phyloP scores from a whole-genome alignment of 1,140 invertebrate genomes.

The Hylyphantes graminicola region DNA sequence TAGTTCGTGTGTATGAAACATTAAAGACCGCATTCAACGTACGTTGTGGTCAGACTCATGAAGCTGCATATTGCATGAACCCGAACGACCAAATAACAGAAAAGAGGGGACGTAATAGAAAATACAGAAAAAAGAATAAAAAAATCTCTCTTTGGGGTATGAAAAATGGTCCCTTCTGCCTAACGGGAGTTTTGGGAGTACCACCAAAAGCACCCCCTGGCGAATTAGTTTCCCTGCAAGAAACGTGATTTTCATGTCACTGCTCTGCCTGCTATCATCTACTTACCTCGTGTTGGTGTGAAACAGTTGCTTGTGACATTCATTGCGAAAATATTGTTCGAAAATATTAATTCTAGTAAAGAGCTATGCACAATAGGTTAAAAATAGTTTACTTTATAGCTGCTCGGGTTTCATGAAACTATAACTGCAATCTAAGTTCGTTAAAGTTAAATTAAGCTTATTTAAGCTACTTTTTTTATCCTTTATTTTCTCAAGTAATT shows the following conservation, averaged over 20 bases:
- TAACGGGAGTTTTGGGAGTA: conserved; percentile 46
- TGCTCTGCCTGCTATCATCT: background rate
- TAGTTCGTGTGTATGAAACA: too few relatives aligned
- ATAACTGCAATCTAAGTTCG: too few relatives aligned
- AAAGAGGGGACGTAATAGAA: background rate
- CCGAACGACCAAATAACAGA: conserved; percentile 16
- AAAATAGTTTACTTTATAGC: too few relatives aligned
- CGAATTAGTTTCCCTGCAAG: conserved; percentile 44
- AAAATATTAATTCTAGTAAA: too few relatives aligned
- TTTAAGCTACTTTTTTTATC: too few relatives aligned
- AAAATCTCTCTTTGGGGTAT: background rate
- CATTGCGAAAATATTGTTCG: too few relatives aligned
- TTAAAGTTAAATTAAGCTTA: too few relatives aligned
- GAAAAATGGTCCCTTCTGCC: conserved; percentile 23
- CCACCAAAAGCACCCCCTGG: conserved; percentile 2
- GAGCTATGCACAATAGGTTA: too few relatives aligned
- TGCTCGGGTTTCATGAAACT: too few relatives aligned
- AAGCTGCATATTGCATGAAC: conserved; percentile 37
- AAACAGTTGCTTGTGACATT: background rate
- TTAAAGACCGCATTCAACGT: too few relatives aligned
- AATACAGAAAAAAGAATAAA: background rate
- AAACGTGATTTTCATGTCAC: conserved; percentile 45
- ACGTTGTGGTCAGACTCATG: background rate
- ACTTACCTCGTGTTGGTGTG: background rate
- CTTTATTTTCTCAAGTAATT: too few relatives aligned